Conservation (phyloP, 1,140 invertebrate genomes). For the Neuroterus valhalla region DNA sequence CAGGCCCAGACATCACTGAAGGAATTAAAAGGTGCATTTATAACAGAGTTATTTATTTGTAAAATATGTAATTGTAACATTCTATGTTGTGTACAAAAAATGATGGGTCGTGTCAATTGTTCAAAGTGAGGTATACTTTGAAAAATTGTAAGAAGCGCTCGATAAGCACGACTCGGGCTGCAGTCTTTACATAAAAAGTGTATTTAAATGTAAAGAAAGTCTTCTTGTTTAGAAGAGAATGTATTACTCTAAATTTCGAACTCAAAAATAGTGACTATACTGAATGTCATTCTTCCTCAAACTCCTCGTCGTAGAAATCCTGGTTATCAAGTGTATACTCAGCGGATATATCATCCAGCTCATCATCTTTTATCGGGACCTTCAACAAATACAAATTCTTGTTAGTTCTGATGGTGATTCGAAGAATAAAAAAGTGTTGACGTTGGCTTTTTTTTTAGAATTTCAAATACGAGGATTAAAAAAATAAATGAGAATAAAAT, state of each 20-base stretch:
- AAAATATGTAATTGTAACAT: conserved; percentile 22
- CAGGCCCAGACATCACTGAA: conserved; percentile 57
- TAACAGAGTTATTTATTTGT: conserved; percentile 39
- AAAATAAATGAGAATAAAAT: too few species aligned
- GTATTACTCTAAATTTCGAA: background rate
- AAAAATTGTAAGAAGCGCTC: background rate
- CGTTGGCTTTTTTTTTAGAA: too few species aligned
- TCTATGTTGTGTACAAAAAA: conserved; percentile 13
- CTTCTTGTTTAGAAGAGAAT: background rate
- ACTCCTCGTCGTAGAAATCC: conserved; percentile 50
- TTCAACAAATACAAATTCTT: conserved; percentile 58
- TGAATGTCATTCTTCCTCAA: conserved; percentile 47
- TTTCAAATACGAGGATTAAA: too few species aligned
- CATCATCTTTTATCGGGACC: conserved; percentile 59
- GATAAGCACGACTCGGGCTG: background rate
- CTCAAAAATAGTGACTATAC: conserved; percentile 1
- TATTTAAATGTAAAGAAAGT: conserved; percentile 6
- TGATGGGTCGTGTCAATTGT: background rate
- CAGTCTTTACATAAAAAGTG: conserved; percentile 15
- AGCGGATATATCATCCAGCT: conserved; percentile 43
- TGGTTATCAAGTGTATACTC: conserved; percentile 43
- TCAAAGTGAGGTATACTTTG: background rate
- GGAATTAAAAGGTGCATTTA: conserved; percentile 35
- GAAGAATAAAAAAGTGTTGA: too few species aligned
- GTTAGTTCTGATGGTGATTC: too few species aligned